Base-by-base conservation (phyloP, 2,888 invertebrate species). In the Hydraecia micacea region DNA sequence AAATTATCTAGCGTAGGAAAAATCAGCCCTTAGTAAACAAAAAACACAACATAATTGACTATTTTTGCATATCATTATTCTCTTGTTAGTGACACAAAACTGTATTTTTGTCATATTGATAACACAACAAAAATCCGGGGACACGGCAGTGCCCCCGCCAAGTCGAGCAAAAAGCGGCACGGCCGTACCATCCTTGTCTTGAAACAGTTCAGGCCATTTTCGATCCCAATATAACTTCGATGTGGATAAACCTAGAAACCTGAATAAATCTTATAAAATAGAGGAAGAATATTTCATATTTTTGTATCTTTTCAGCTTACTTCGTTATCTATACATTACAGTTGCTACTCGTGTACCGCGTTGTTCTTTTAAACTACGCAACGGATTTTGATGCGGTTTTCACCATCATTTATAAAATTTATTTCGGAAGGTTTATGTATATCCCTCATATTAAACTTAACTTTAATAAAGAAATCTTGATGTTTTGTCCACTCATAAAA, bases 1-100 rank as follows among this genome's bases (percentile, higher is more conserved):
- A 1, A 42, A 39, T 94, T 92, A 93, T 92, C 91, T 80, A n/a
- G n/a, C n/a, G n/a, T n/a, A n/a, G 87, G 89, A 42, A 42, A 42
- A 42, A 42, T 42, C 9, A 42, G 42, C 42, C 39, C 42, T 42
- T 11, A 42, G 3, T 42, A 42, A 11, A 42, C 11, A 42, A 42
- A 11, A 11, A 42, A 13, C 3, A 42, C 9, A 9, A 42, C 2
- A 3, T 36, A 42, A 42, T 42, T 42, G 42, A 42, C 11, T 42
- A 42, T 11, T 42, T 42, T 42, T 42, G 42, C 42, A 2, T 1
- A 42, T 42, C 42, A 11, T 42, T 42, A n/a, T n/a, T n/a, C n/a
- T n/a, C n/a, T n/a, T 15, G 7, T 13, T 36, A 55, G n/a, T 18
- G 36, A n/a, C 18, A 18, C 11, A 55, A 18, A 25, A 25, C 5